These are phyloP conservation scores for Xyrauchen texanus DNA, from an alignment of 2,113 vertebrate genomes.

Conservation along the genomic window DNA sequence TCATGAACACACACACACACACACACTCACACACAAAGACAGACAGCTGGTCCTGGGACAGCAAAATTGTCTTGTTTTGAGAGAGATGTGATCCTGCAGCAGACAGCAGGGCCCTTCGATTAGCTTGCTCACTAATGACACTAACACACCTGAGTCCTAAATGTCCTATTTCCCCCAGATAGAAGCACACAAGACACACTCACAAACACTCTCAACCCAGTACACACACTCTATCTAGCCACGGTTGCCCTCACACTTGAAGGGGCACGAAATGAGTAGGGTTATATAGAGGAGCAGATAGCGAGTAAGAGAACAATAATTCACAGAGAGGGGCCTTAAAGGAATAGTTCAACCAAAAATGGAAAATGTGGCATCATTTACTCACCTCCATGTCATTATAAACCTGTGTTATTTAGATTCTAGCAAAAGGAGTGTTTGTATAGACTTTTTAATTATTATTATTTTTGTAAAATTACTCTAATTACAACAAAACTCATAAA, in stretches of 20 bases:
- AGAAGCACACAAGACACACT: conserved; percentile 9
- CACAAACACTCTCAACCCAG: background rate
- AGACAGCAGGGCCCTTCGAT: conserved; percentile 65
- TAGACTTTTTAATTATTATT: too few relatives aligned
- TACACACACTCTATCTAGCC: background rate
- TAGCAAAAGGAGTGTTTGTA: too few relatives aligned
- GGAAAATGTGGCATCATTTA: too few relatives aligned
- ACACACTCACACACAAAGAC: background rate
- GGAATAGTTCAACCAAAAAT: too few relatives aligned
- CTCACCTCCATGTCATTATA: too few relatives aligned
- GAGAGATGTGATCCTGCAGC: conserved; percentile 55
- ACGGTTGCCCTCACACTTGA: conserved; percentile 1
- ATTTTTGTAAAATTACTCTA: too few relatives aligned
- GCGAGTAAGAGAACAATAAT: too few relatives aligned
- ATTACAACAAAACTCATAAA: too few relatives aligned
- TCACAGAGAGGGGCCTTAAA: too few relatives aligned
- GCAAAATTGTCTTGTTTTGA: conserved; percentile 53
- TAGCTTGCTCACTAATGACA: conserved; percentile 68
- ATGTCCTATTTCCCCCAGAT: conserved; percentile 40
- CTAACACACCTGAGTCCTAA: conserved; percentile 68
- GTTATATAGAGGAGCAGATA: too few relatives aligned
- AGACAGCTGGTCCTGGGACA: conserved; percentile 48
- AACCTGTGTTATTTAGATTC: too few relatives aligned
- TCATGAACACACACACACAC: conserved; percentile 4
- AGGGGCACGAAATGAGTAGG: background rate